Evolutionary conservation across 2,888 invertebrate genomes (phyloP), one percentile per base, ranked within the genome.

Genomic region (Abrostola tripartita): DNA sequence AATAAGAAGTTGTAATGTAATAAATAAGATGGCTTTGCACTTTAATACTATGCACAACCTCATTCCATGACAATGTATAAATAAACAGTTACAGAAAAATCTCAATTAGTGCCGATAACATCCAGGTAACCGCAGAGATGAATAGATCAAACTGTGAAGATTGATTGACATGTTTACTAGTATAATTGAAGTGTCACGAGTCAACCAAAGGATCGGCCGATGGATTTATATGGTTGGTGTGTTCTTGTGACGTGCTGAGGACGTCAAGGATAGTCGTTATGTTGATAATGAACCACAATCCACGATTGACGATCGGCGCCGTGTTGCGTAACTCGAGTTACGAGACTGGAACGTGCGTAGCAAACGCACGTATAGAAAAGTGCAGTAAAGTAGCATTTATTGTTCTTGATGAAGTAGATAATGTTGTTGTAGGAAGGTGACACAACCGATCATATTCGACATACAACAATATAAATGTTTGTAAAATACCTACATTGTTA

Each of bases 151-250:
- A 68, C 63, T 71, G 72, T 70, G 59, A 71, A 85, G 87, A 89
- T 89, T 89, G 89, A 92, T 92, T 89, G 89, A 89, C 88, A 88
- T 84, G 86, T 90, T 89, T 84, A 85, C 82, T 79, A 80, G 81
- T 83, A 79, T 90, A 90, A 92, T 92, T 88, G 90, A 89, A 84
- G 82, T 90, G 88, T 91, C 92, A 91, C 89, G 89, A 89, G 79
- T 79, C 73, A 79, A 76, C 75, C 76, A 79, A 83, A 84, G 82
- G 82, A 76, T 70, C 81, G 84, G 74, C 68, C 69, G 81, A 80
- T 79, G 79, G 88, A 91, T 92, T 88, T 88, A 91, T 88, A 81
- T 72, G 66, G 53, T 75, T 75, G 80, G 86, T 84, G 83, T 79
- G 81, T 86, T 84, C 81, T 84, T 80, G 77, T 84, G 89, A 85